phyloP scores from a whole-genome alignment of 2,797 vertebrate species.

The Pteropus rufus region DNA sequence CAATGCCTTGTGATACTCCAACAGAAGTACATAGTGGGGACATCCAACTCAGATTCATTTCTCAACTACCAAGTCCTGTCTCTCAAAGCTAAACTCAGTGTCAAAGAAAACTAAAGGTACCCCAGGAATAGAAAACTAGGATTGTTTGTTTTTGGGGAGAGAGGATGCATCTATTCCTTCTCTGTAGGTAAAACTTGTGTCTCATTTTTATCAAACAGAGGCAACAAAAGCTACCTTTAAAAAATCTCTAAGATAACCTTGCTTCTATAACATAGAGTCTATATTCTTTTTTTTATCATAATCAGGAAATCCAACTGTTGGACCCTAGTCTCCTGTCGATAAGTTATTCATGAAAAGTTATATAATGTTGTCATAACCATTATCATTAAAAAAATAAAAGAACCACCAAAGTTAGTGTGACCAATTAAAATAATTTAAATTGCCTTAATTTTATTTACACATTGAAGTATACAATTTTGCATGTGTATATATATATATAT shows the following conservation, averaged over 20 bases:
- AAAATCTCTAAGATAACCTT: background rate
- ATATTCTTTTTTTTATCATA: background rate
- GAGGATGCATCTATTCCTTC: background rate
- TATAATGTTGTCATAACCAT: background rate
- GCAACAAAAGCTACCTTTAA: background rate
- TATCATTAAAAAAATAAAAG: background rate
- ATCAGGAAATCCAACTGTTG: background rate
- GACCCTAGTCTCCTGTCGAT: background rate
- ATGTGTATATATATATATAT: background rate
- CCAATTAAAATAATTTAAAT: conserved; percentile 1
- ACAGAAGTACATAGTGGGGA: background rate
- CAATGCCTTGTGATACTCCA: background rate
- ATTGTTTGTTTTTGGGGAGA: background rate
- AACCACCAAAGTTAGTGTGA: background rate
- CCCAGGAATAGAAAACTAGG: background rate
- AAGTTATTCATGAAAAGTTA: background rate
- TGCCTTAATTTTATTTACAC: background rate
- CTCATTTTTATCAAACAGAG: background rate
- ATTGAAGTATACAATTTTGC: background rate
- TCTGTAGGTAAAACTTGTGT: background rate
- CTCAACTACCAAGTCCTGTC: background rate
- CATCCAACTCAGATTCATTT: background rate
- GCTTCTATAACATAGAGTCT: background rate
- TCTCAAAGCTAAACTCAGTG: background rate
- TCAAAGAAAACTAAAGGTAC: background rate